Evolutionary conservation across 2,888 invertebrate species (phyloP).

Genomic region (Epiperipatus broadwayi): DNA sequence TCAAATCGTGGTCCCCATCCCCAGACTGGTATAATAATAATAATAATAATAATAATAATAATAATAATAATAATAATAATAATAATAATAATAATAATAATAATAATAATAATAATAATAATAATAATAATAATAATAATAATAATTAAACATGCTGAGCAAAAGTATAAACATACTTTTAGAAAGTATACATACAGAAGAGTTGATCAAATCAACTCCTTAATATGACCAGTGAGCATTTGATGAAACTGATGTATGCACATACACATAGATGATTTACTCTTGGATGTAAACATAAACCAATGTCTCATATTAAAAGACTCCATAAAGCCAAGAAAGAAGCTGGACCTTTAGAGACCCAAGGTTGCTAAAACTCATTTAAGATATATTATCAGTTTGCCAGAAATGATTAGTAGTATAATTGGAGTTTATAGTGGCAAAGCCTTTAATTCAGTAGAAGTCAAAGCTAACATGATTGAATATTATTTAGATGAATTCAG

Average conservation of each 20-base stretch:
- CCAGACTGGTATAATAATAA: too few species aligned
- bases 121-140: too few species aligned
- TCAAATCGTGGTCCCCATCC: too few species aligned
- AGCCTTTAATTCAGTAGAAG: constrained; percentile 65
- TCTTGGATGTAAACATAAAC: constrained; percentile 79
- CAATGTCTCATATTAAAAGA: constrained; percentile 81
- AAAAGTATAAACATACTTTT: too few species aligned
- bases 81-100: too few species aligned
- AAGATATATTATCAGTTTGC: constrained; percentile 97
- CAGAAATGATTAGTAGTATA: constrained; percentile 98
- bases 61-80: too few species aligned
- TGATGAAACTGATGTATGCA: constrained; percentile 86
- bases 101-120: too few species aligned
- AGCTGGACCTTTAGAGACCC: constrained; percentile 84
- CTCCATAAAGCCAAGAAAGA: constrained; percentile 81
- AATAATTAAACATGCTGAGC: too few species aligned
- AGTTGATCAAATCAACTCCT: too few species aligned
- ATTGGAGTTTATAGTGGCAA: constrained; percentile 97
- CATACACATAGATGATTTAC: constrained; percentile 71
- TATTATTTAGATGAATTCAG: constrained; percentile 90
- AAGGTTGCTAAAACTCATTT: constrained; percentile 96
- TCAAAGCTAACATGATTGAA: constrained; percentile 79
- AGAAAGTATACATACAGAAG: too few species aligned
- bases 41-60: too few species aligned
- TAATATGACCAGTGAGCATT: constrained; percentile 92